Evolutionary conservation across 2,888 invertebrate genomes (phyloP).

Genomic region (Dusona sp.): DNA sequence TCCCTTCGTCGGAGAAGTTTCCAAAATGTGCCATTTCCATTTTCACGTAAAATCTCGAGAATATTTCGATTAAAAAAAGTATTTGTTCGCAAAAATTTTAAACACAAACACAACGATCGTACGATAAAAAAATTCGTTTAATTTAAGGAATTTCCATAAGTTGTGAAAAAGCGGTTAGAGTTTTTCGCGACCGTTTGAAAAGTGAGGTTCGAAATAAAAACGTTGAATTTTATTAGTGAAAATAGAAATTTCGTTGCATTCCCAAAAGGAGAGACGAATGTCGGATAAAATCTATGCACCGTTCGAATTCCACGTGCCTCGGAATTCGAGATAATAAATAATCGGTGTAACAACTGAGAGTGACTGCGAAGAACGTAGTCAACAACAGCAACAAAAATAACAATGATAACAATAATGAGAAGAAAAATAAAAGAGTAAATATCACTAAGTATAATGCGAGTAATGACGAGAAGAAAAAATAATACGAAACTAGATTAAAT

Average conservation of each 20-base stretch:
- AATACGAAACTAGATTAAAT: conserved; percentile 28
- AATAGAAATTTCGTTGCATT: neutral
- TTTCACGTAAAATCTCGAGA: neutral
- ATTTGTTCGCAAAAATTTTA: neutral
- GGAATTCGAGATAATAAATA: neutral
- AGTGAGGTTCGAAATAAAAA: neutral
- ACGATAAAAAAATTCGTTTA: neutral
- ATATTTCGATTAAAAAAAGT: neutral
- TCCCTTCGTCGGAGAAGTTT: too few relatives aligned
- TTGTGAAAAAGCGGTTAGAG: too few relatives aligned
- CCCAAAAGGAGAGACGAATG: neutral
- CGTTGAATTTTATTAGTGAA: neutral
- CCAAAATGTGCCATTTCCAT: neutral
- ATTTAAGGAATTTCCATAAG: too few relatives aligned
- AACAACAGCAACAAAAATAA: neutral
- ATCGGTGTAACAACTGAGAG: neutral
- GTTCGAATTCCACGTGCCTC: neutral
- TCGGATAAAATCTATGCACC: neutral
- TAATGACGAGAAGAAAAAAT: neutral
- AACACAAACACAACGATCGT: neutral
- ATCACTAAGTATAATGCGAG: neutral
- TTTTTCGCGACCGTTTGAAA: neutral
- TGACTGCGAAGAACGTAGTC: neutral
- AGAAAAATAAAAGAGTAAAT: neutral
- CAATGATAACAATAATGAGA: neutral